Conservation (phyloP, 2,113 vertebrate species). For the Pionites leucogaster region DNA sequence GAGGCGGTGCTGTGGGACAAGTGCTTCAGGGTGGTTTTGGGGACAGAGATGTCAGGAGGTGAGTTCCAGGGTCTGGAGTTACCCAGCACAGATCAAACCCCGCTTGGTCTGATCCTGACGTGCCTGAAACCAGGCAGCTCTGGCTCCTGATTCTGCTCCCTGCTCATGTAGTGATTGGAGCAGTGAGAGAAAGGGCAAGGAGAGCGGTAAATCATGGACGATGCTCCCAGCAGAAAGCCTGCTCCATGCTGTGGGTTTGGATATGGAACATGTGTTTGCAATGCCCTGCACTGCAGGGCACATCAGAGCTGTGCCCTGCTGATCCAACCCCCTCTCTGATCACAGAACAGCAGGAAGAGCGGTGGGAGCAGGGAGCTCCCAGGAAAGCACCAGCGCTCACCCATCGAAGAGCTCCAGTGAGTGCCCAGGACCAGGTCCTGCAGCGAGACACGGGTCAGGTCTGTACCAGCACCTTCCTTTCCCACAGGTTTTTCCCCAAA, state of each 20-base stretch:
- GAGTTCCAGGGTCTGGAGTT: not conserved
- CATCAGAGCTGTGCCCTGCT: not conserved
- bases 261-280: not conserved
- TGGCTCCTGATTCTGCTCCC: not conserved
- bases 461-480: not conserved
- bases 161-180: rapidly evolving
- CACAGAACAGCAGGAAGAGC: not conserved
- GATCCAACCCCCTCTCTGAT: not conserved
- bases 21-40: not conserved
- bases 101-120: not conserved
- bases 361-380: not conserved
- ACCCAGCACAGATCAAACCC: not conserved
- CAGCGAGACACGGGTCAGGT: not conserved
- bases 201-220: not conserved
- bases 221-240: not conserved
- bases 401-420: not conserved
- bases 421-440: rapidly evolving
- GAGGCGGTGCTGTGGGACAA: not conserved
- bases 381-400: not conserved
- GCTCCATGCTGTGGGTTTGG: not conserved
- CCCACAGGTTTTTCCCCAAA: not conserved
- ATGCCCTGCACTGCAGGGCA: rapidly evolving
- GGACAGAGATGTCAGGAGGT: not conserved
- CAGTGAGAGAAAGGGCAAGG: not conserved
- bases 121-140: not conserved